Conservation (phyloP, 2,888 invertebrate genomes). For the Sphaerophoria taeniata region DNA sequence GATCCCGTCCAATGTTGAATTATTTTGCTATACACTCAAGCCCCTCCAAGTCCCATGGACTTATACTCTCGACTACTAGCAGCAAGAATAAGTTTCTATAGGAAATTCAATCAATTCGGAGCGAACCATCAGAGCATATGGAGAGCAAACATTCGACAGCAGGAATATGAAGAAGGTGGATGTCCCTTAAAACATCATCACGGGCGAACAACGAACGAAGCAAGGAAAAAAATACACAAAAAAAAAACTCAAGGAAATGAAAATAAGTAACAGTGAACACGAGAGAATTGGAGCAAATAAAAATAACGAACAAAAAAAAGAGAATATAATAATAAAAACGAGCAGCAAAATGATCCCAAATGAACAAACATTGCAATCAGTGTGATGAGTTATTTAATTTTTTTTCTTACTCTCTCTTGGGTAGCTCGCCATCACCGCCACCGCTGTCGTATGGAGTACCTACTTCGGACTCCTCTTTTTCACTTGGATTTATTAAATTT, state of each 20-base stretch:
- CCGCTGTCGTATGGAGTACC: slow-evolving; percentile 2
- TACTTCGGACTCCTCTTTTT: not conserved
- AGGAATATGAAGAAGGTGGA: slow-evolving; percentile 62
- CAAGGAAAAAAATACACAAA: slow-evolving; percentile 9
- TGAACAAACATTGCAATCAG: slow-evolving; percentile 74
- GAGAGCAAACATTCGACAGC: slow-evolving; percentile 69
- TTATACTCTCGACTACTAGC: not conserved
- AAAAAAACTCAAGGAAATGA: slow-evolving; percentile 37
- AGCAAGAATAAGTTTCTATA: slow-evolving; percentile 43
- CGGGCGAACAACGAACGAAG: slow-evolving; percentile 22
- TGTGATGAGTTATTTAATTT: slow-evolving; percentile 28
- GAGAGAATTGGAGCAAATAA: slow-evolving; percentile 70
- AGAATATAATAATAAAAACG: not conserved
- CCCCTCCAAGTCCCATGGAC: no score
- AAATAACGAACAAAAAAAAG: slow-evolving; percentile 7
- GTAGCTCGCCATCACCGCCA: not conserved
- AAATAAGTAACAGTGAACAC: slow-evolving; percentile 52
- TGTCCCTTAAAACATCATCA: slow-evolving; percentile 50
- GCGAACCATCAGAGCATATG: slow-evolving; percentile 64
- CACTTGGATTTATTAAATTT: slow-evolving; percentile 57
- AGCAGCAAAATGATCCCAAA: slow-evolving; percentile 70
- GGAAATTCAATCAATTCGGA: slow-evolving; percentile 73
- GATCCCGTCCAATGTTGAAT: slow-evolving; percentile 57
- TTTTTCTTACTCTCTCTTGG: not conserved
- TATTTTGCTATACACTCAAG: not conserved